These are phyloP conservation scores for Ectemnius cavifrons DNA, from an alignment of 2,888 invertebrate species.

Conservation along the genomic window DNA sequence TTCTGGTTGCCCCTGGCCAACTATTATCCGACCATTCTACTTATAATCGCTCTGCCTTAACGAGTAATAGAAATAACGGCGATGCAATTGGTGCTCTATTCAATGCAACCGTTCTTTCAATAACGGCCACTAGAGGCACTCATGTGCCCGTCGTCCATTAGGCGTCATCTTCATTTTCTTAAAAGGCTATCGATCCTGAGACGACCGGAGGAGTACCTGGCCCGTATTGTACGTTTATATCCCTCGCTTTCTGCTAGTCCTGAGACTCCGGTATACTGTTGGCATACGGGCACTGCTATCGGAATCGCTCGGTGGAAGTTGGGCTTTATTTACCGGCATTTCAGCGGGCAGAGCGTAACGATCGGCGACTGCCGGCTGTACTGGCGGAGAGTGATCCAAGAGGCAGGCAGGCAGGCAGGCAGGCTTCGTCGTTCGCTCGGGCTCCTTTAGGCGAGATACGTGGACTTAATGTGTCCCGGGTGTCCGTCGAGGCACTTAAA, in stretches of 20 bases:
- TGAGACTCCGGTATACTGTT: neutral
- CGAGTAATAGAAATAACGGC: neutral
- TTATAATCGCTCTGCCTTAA: neutral
- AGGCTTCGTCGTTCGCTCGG: conserved; percentile 22
- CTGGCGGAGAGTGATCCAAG: neutral
- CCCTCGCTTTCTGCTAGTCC: conserved; percentile 25
- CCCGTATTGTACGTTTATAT: conserved; percentile 14
- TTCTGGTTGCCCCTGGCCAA: too few relatives aligned
- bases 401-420: conserved; percentile 44
- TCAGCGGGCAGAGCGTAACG: conserved; percentile 40
- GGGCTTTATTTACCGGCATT: conserved; percentile 51
- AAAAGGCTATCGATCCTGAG: conserved; percentile 8
- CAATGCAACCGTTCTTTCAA: neutral
- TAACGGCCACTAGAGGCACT: neutral
- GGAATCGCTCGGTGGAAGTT: conserved; percentile 19
- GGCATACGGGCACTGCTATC: conserved; percentile 26
- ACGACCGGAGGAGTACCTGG: neutral
- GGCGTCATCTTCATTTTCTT: conserved; percentile 10
- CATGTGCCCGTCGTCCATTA: neutral
- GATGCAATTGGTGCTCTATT: neutral
- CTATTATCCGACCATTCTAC: conserved; percentile 1
- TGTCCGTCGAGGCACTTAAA: conserved; percentile 55
- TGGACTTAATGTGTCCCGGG: conserved; percentile 54
- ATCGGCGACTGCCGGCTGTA: conserved; percentile 19
- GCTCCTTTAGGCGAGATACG: conserved; percentile 52